Evolutionary conservation across 2,113 vertebrate species (phyloP).

Genomic region (Tetrax tetrax): DNA sequence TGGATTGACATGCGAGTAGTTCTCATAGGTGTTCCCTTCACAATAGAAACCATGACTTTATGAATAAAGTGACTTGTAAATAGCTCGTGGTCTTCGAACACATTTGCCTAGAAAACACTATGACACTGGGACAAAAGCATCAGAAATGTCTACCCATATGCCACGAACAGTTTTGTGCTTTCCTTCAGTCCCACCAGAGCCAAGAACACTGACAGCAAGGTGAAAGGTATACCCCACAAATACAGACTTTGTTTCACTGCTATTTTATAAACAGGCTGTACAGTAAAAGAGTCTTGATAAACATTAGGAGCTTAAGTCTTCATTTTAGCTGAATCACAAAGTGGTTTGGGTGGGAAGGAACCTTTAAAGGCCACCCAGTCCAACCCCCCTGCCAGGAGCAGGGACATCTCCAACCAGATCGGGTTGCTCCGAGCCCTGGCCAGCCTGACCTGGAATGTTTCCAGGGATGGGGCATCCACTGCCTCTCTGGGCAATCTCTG

Average conservation of each 20-base stretch:
- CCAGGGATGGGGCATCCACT: too few relatives aligned
- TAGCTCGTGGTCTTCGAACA: not conserved
- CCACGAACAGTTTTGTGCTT: not conserved
- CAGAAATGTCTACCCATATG: not conserved
- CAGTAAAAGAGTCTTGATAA: not conserved
- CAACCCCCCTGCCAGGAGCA: too few relatives aligned
- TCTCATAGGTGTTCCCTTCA: not conserved
- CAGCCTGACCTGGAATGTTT: too few relatives aligned
- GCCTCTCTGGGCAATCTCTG: too few relatives aligned
- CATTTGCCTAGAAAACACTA: not conserved
- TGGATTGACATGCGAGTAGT: rapidly evolving
- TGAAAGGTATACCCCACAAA: not conserved
- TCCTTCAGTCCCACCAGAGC: not conserved
- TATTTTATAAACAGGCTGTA: not conserved
- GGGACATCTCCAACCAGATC: too few relatives aligned
- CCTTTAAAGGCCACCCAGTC: too few relatives aligned
- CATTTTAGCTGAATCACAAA: not conserved
- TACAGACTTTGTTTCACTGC: not conserved
- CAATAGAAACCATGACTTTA: not conserved
- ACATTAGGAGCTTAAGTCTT: not conserved
- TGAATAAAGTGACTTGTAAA: not conserved
- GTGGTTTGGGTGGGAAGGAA: too few relatives aligned
- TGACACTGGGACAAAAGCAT: rapidly evolving
- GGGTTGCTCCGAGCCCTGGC: too few relatives aligned
- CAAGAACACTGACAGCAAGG: not conserved